Conservation (phyloP, 2,113 vertebrate species). For the Apistogramma diplotaenia region DNA sequence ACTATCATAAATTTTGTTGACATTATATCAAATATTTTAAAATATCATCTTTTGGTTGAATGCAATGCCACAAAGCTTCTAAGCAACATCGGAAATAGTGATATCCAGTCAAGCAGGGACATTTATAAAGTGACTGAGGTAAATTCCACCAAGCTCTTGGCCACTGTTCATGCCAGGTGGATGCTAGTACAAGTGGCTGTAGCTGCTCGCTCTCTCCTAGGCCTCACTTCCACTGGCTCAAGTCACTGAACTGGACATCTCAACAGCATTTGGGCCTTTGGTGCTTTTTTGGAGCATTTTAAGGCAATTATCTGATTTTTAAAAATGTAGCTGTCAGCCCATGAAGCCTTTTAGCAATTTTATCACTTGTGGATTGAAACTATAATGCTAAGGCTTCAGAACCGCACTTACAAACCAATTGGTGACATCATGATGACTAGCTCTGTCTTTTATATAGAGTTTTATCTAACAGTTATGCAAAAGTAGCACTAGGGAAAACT, state of each 20-base stretch:
- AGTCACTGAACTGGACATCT: neutral
- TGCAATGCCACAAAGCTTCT: neutral
- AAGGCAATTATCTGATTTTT: neutral
- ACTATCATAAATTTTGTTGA: rapidly evolving
- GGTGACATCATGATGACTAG: neutral
- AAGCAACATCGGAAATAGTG: neutral
- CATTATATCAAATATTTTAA: neutral
- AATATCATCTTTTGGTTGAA: neutral
- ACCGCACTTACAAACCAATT: neutral
- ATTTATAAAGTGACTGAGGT: neutral
- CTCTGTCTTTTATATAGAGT: rapidly evolving
- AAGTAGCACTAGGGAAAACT: neutral
- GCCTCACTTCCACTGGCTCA: neutral
- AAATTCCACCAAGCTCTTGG: no score
- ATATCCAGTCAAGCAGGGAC: neutral
- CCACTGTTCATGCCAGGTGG: neutral
- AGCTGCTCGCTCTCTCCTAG: neutral
- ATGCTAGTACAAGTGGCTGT: neutral
- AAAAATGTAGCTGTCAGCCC: neutral
- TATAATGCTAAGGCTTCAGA: neutral
- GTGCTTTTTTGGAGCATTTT: neutral
- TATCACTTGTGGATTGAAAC: neutral
- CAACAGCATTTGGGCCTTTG: neutral
- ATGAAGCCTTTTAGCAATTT: neutral
- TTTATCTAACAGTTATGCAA: neutral